These are phyloP conservation scores for Discoglossus pictus DNA, from an alignment of 2,797 vertebrate genomes.

Conservation along the genomic window DNA sequence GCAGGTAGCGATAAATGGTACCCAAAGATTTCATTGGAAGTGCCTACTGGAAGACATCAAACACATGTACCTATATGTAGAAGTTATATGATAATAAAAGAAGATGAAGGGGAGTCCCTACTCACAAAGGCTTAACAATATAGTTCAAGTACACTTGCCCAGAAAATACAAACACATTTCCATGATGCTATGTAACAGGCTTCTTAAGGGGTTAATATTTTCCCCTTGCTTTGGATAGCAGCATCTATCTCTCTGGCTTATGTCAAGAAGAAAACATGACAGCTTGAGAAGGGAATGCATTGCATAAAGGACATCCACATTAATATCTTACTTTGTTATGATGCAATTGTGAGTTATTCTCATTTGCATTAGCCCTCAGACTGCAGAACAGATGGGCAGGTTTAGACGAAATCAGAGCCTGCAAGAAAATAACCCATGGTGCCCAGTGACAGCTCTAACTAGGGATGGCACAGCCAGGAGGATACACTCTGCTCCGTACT, in stretches of 20 bases:
- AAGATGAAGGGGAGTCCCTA: too few relatives aligned
- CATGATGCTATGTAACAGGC: not conserved
- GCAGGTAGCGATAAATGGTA: too few relatives aligned
- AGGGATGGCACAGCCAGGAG: too few relatives aligned
- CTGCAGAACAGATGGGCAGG: slow-evolving; percentile 32
- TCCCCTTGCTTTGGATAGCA: not conserved
- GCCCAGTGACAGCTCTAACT: slow-evolving; percentile 21
- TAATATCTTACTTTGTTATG: slow-evolving; percentile 24
- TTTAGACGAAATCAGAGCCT: slow-evolving; percentile 7
- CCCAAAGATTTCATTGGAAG: too few relatives aligned
- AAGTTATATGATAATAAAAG: too few relatives aligned
- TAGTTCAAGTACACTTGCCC: too few relatives aligned
- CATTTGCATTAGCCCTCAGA: slow-evolving; percentile 25
- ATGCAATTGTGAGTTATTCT: slow-evolving; percentile 3
- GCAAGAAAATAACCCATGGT: slow-evolving; percentile 13
- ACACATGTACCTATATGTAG: too few relatives aligned
- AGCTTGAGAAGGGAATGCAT: slow-evolving; percentile 12
- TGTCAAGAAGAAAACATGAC: slow-evolving; percentile 23
- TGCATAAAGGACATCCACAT: slow-evolving; percentile 21
- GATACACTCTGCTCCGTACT: too few relatives aligned
- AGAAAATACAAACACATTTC: not conserved
- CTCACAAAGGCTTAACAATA: too few relatives aligned
- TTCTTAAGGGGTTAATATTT: not conserved
- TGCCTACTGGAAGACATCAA: too few relatives aligned
- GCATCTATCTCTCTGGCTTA: not conserved